Evolutionary conservation across 2,113 vertebrate species (phyloP).

Genomic region (Ovibos moschatus): DNA sequence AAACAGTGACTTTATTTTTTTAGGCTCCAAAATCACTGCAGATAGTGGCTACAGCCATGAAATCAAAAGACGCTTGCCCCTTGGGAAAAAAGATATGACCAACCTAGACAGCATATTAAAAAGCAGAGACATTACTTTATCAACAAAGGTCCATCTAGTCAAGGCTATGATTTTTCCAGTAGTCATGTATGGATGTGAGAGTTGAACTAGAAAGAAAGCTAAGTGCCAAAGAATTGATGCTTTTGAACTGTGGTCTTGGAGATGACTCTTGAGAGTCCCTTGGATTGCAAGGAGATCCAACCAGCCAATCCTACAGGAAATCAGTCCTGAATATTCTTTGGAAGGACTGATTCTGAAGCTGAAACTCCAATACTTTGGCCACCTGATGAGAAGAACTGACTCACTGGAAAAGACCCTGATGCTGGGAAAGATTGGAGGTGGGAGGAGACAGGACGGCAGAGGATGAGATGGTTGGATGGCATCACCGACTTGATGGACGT

Average conservation of each 20-base stretch:
- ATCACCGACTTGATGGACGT: not conserved
- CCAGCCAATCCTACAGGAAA: not conserved
- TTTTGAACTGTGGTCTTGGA: not conserved
- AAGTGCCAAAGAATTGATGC: not conserved
- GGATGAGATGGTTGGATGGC: not conserved
- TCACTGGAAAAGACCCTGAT: not conserved
- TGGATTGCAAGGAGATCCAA: not conserved
- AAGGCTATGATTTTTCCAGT: not conserved
- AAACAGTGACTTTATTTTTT: not conserved
- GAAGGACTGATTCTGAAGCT: not conserved
- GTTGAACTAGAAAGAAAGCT: not conserved
- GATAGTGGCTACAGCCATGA: not conserved
- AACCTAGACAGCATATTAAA: not conserved
- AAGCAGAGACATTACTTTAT: not conserved
- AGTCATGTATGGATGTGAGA: not conserved
- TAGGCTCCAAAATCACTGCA: not conserved
- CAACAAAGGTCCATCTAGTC: not conserved
- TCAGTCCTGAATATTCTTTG: not conserved
- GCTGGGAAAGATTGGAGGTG: not conserved
- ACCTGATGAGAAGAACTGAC: not conserved
- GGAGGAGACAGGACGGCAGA: rapidly evolving
- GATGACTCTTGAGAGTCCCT: not conserved
- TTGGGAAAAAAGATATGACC: not conserved
- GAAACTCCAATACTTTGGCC: not conserved
- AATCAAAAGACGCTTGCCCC: not conserved